Evolutionary conservation across 2,888 invertebrate genomes (phyloP).

Genomic region (Esperia sulphurella): DNA sequence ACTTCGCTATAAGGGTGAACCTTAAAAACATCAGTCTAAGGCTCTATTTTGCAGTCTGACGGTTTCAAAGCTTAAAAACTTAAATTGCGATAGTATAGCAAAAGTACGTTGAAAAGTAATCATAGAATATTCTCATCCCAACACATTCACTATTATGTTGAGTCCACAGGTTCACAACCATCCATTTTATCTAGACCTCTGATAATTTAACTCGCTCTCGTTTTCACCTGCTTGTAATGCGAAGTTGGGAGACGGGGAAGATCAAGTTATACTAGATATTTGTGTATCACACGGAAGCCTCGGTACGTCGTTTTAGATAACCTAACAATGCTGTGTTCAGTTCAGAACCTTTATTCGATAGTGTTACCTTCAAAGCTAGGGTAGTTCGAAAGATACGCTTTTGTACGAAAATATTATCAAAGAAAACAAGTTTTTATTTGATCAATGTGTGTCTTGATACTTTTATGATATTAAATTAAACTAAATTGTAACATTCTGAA

Average conservation of each 20-base stretch:
- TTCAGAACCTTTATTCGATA: slow-evolving; percentile 61
- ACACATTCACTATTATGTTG: slow-evolving; percentile 4
- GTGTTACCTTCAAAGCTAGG: slow-evolving; percentile 25
- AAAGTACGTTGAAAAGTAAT: not conserved
- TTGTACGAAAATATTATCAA: slow-evolving; percentile 2
- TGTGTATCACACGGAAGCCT: slow-evolving; percentile 33
- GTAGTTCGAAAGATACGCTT: slow-evolving; percentile 5
- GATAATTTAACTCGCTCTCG: slow-evolving; percentile 31
- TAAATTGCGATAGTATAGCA: too few species aligned
- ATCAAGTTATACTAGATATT: slow-evolving; percentile 50
- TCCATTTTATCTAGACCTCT: slow-evolving; percentile 30
- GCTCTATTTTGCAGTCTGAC: too few species aligned
- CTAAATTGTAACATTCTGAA: too few species aligned
- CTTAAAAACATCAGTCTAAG: too few species aligned
- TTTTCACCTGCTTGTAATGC: slow-evolving; percentile 11
- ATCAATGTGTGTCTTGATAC: not conserved
- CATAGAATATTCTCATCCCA: not conserved
- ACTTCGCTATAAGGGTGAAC: too few species aligned
- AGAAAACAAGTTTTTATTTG: not conserved
- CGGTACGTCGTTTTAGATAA: slow-evolving; percentile 54
- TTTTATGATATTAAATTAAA: too few species aligned
- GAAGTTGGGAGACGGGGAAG: slow-evolving; percentile 18
- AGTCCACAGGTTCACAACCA: slow-evolving; percentile 15
- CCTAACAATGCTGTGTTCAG: slow-evolving; percentile 58
- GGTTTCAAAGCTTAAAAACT: not conserved